These are phyloP conservation scores for Schizaphis graminum DNA, from an alignment of 2,888 invertebrate species.

Conservation along the genomic window DNA sequence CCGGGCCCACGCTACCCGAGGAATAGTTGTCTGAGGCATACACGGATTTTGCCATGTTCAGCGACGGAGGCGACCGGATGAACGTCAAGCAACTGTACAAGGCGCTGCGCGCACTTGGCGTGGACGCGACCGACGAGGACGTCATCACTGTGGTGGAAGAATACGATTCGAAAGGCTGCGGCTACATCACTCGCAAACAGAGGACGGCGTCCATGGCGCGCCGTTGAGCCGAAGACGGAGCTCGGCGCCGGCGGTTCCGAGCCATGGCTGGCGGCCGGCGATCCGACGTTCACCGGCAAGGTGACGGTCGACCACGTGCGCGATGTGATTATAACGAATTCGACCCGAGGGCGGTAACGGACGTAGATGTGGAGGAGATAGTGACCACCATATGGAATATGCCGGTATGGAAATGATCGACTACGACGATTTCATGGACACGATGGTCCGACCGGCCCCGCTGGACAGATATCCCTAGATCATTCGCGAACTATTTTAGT, in stretches of 20 bases:
- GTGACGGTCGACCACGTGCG: neutral
- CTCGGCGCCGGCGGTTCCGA: neutral
- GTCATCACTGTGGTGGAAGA: neutral
- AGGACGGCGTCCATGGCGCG: neutral
- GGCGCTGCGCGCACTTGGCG: constrained; percentile 9
- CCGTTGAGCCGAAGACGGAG: neutral
- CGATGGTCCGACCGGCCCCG: constrained; percentile 17
- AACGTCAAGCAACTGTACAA: neutral
- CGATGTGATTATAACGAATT: neutral
- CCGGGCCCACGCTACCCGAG: neutral
- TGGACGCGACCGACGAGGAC: constrained; percentile 44
- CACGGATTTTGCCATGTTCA: neutral
- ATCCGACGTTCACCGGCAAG: neutral
- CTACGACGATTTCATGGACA: constrained; percentile 24
- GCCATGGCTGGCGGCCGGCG: constrained; percentile 24
- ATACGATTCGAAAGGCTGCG: constrained; percentile 22
- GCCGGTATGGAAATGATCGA: neutral
- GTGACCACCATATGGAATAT: neutral
- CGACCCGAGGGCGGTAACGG: neutral
- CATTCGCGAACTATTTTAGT: neutral
- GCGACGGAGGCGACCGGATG: neutral
- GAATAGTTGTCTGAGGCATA: neutral
- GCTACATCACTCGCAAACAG: neutral
- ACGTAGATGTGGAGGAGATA: neutral
- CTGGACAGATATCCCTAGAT: neutral